Conservation (phyloP, 1,140 invertebrate species). For the Colletes latitarsis region DNA sequence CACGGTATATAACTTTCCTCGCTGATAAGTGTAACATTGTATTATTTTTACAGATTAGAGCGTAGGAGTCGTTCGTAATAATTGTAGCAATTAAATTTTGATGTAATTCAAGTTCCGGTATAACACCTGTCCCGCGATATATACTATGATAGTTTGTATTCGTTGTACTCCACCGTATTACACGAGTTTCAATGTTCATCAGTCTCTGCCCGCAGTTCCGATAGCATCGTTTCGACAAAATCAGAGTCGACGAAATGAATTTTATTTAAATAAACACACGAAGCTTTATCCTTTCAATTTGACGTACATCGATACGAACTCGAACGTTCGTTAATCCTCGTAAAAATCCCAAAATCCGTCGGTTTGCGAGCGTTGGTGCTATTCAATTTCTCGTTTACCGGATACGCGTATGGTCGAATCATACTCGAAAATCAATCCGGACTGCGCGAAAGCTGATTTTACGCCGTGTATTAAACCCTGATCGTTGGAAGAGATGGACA, state of each 20-base stretch:
- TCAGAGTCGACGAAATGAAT: too few relatives aligned
- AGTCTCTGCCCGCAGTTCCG: too few relatives aligned
- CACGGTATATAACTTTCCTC: too few relatives aligned
- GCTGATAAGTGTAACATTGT: too few relatives aligned
- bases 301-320: background rate
- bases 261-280: too few relatives aligned
- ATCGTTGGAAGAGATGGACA: background rate
- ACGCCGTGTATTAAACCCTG: background rate
- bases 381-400: constrained; percentile 3
- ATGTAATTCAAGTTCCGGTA: too few relatives aligned
- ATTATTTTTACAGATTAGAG: too few relatives aligned
- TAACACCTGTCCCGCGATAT: background rate
- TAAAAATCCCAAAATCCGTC: background rate
- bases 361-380: background rate
- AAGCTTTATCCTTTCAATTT: too few relatives aligned
- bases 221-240: background rate
- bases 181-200: background rate
- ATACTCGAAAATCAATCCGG: background rate
- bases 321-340: too few relatives aligned
- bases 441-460: background rate
- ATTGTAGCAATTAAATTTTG: too few relatives aligned
- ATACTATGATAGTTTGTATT: background rate
- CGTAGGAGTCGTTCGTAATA: too few relatives aligned
- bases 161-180: background rate
- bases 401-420: background rate